Base-by-base conservation (phyloP, 1,140 invertebrate genomes). In the Heterodera schachtii region DNA sequence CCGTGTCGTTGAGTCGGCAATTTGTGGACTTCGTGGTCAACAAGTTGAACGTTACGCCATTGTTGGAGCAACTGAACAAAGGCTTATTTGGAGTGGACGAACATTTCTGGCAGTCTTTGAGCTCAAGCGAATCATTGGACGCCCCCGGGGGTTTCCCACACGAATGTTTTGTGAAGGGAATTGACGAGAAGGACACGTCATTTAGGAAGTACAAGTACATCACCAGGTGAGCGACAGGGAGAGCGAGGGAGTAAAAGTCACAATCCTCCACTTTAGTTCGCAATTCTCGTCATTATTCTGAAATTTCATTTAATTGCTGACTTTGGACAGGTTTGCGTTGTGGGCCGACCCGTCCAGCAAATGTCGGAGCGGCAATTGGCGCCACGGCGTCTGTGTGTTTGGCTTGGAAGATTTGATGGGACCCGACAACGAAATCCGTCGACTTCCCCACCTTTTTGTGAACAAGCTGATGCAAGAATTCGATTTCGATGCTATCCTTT, bases 361-460 rank as follows among this genome's bases (percentile, higher is more conserved):
- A 41, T 80, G 79, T 52, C 44, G 21, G 16, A 81, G 80, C 43
- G 19, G 69, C 75, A 84, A 91, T 91, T n/a, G 52, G 31, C 49
- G 80, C 21, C 76, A 80, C 41, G 43, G 7, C 60, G 71, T 80
- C 11, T 80, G 79, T 57, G 66, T 80, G 6, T 75, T 75, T 31
- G 79, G 79, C 60, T 60, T 80, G 44, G 79, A 80, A 46, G 79
- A 80, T 66, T 46, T 80, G 6, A 44, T 44, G 44, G 21, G 41
- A 9, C 31, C 57, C 6, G 9, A 44, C 41, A 21, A 11, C 44
- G n/a, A 79, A 74, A 57, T 76, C 66, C 66, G 57, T 21, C 44
- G 43, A 31, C 44, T 69, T 8, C 71, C 79, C 46, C 95, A 94
- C 90, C 95, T 80, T 3, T 79, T 80, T 70, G 69, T 52, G n/a